phyloP scores from a whole-genome alignment of 2,113 vertebrate genomes.

The Labeo catla region DNA sequence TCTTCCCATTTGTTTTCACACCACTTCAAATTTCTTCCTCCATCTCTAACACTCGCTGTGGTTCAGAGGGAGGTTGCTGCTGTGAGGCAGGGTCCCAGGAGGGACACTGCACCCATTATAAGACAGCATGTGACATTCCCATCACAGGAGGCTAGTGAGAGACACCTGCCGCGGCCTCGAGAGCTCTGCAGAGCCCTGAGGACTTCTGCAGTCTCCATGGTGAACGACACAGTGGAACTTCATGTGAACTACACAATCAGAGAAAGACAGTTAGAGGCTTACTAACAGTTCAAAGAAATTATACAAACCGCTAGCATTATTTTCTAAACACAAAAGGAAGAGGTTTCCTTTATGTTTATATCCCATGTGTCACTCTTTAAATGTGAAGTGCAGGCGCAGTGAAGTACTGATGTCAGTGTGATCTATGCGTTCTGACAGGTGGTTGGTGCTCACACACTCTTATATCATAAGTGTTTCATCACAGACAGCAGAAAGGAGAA shows the following conservation, averaged over 20 bases:
- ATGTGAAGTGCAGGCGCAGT: neutral
- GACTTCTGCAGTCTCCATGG: slow-evolving; percentile 34
- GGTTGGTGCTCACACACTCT: slow-evolving; percentile 3
- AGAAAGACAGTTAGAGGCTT: neutral
- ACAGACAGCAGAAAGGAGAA: slow-evolving; percentile 30
- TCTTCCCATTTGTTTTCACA: neutral
- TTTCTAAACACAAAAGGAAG: neutral
- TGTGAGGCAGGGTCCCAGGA: neutral
- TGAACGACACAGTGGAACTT: neutral
- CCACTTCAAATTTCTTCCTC: neutral
- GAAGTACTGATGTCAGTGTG: slow-evolving; percentile 20
- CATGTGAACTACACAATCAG: neutral
- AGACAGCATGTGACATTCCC: slow-evolving; percentile 11
- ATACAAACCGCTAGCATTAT: neutral
- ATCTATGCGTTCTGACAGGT: slow-evolving; percentile 29
- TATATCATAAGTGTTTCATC: slow-evolving; percentile 45
- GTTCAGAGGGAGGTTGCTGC: neutral
- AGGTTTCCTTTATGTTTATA: neutral
- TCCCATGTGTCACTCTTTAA: slow-evolving; percentile 18
- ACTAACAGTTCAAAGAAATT: neutral
- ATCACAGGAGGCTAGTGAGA: slow-evolving; percentile 35
- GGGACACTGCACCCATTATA: neutral
- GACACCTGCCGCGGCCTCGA: slow-evolving; percentile 19
- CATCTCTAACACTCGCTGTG: neutral
- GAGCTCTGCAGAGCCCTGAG: neutral